A percentile compares a stretch with the other conserved stretches of the same genome.
Conservation (phyloP, 2,888 invertebrate species). For the Tipula unca region DNA sequence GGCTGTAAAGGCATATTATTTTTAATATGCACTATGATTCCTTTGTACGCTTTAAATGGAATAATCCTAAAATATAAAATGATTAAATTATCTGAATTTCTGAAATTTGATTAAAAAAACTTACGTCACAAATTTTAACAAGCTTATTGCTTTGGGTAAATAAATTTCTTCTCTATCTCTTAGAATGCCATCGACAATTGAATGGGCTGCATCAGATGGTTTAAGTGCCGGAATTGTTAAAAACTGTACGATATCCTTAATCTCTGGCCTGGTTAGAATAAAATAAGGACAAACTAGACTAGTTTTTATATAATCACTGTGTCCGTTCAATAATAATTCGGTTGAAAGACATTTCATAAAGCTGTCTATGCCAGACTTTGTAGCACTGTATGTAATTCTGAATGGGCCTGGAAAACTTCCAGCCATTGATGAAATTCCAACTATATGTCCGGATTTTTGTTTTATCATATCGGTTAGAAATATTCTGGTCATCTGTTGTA, state of each 20-base stretch:
- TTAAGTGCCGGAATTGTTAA: not conserved
- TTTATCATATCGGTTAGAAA: slow-evolving; percentile 21
- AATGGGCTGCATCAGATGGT: not conserved
- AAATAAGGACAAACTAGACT: slow-evolving; percentile 21
- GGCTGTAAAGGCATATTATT: not conserved
- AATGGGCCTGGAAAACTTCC: slow-evolving; percentile 1
- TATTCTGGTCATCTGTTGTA: slow-evolving; percentile 16
- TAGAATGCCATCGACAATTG: not conserved
- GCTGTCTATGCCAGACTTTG: slow-evolving; percentile 19
- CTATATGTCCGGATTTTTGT: slow-evolving; percentile 20
- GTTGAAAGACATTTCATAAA: slow-evolving; percentile 21
- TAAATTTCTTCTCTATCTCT: not conserved
- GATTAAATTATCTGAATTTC: not conserved
- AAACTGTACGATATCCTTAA: not conserved
- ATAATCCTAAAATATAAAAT: not conserved
- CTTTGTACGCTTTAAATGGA: not conserved
- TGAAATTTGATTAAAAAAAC: not conserved
- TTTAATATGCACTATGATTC: not conserved
- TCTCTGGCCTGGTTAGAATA: not conserved
- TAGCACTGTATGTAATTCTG: slow-evolving; percentile 18
- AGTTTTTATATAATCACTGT: slow-evolving; percentile 19
- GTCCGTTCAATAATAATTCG: not conserved
- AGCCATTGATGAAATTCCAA: slow-evolving; percentile 20
- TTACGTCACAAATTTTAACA: not conserved
- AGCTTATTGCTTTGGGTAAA: not conserved